phyloP scores from a whole-genome alignment of 2,888 invertebrate species.

The Melanotus villosus region DNA sequence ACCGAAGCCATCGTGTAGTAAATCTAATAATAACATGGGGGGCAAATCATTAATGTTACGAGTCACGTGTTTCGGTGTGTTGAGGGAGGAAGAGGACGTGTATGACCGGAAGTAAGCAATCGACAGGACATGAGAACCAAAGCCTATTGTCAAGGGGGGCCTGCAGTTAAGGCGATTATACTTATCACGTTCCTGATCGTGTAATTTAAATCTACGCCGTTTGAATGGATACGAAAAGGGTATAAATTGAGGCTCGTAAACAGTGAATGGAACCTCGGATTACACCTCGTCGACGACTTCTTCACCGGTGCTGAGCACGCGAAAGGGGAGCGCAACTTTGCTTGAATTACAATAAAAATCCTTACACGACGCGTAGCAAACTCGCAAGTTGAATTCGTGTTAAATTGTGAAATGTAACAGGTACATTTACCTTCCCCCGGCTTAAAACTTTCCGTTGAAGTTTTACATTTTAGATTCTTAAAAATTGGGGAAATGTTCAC shows the following conservation, averaged over 20 bases:
- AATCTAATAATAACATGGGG: constrained; percentile 36
- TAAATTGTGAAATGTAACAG: neutral
- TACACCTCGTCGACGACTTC: constrained; percentile 26
- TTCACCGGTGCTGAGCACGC: constrained; percentile 26
- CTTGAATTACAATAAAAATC: constrained; percentile 24
- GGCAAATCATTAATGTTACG: constrained; percentile 20
- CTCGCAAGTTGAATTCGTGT: too few species aligned
- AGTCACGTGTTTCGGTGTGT: constrained; percentile 23
- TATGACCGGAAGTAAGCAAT: constrained; percentile 44
- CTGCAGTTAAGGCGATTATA: constrained; percentile 40
- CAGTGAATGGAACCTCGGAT: constrained; percentile 26
- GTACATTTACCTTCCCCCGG: neutral
- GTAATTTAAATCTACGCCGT: constrained; percentile 43
- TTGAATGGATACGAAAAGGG: constrained; percentile 39
- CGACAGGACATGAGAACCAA: constrained; percentile 32
- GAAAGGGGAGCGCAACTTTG: constrained; percentile 18
- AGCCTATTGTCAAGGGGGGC: constrained; percentile 36
- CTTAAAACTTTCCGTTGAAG: neutral
- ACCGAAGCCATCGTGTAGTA: constrained; percentile 17
- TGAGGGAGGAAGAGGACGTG: constrained; percentile 30
- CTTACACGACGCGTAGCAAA: too few species aligned
- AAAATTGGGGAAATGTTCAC: neutral
- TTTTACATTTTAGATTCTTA: neutral
- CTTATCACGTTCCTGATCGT: constrained; percentile 45
- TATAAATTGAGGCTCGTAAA: constrained; percentile 30